These are phyloP conservation scores for Portunus trituberculatus DNA, from an alignment of 1,140 invertebrate species.

Conservation along the genomic window DNA sequence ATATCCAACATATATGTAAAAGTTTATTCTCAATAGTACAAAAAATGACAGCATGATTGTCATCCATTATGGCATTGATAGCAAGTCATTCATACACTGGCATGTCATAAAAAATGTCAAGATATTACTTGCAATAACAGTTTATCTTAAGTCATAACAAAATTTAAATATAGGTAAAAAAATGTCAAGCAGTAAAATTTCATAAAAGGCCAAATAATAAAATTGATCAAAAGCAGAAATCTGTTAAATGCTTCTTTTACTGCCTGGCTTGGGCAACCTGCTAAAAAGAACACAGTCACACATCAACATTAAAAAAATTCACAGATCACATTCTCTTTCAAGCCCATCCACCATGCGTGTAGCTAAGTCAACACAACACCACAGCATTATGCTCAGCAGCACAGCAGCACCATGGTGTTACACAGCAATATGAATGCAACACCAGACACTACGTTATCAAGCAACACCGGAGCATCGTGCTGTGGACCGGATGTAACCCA, in stretches of 20 bases:
- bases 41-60: conserved; percentile 46
- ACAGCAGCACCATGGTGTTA: too few species aligned
- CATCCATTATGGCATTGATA: conserved; percentile 50
- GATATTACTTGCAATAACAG: background rate
- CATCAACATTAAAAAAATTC: background rate
- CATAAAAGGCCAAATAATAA: background rate
- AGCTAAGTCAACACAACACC: conserved; percentile 5
- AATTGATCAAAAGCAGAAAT: background rate
- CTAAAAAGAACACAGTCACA: conserved; percentile 9
- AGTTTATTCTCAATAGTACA: conserved; percentile 50
- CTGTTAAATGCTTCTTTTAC: conserved; percentile 6
- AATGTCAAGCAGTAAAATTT: conserved; percentile 32
- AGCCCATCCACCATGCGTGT: conserved; percentile 8
- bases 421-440: too few species aligned
- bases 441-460: too few species aligned
- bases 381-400: background rate
- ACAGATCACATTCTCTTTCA: conserved; percentile 21
- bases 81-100: conserved; percentile 46
- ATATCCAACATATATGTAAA: background rate
- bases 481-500: too few species aligned
- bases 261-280: conserved; percentile 24
- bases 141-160: background rate
- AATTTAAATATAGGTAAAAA: background rate
- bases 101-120: conserved; percentile 4
- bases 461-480: too few species aligned